These are phyloP conservation scores for Rhinella marina DNA, from an alignment of 2,797 vertebrate genomes.

Conservation along the genomic window DNA sequence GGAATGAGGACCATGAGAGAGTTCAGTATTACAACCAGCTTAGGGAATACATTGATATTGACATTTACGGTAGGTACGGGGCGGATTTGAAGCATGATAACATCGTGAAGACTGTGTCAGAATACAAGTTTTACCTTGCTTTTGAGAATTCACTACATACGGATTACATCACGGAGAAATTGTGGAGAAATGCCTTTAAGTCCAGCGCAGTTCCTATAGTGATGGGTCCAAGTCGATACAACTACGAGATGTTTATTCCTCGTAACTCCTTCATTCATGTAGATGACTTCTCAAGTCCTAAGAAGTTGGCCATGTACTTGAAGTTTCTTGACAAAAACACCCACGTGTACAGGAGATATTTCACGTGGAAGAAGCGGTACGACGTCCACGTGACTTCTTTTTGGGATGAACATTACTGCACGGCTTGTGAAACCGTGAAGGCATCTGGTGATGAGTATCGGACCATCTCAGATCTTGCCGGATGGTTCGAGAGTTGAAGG, in stretches of 20 bases:
- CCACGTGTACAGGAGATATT: slow-evolving; percentile 77
- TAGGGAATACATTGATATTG: slow-evolving; percentile 77
- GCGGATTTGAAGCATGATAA: slow-evolving; percentile 69
- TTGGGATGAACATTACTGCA: slow-evolving; percentile 89
- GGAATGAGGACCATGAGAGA: slow-evolving; percentile 83
- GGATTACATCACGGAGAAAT: slow-evolving; percentile 95
- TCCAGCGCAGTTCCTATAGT: slow-evolving; percentile 86
- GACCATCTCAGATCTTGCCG: slow-evolving; percentile 71
- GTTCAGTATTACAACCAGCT: slow-evolving; percentile 83
- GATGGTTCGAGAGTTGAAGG: slow-evolving; percentile 76
- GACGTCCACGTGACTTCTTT: slow-evolving; percentile 77
- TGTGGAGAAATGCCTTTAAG: slow-evolving; percentile 87
- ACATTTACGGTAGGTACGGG: slow-evolving; percentile 80
- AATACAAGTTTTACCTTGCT: slow-evolving; percentile 93
- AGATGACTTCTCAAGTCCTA: slow-evolving; percentile 84
- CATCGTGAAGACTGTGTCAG: slow-evolving; percentile 75
- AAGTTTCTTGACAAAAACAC: slow-evolving; percentile 79
- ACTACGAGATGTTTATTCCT: slow-evolving; percentile 91
- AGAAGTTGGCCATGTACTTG: slow-evolving; percentile 83
- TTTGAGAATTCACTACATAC: slow-evolving; percentile 93
- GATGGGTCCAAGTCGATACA: slow-evolving; percentile 84
- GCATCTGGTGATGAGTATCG: slow-evolving; percentile 64
- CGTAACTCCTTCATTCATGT: slow-evolving; percentile 90
- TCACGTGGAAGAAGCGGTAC: slow-evolving; percentile 84
- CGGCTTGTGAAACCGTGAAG: slow-evolving; percentile 75